These are phyloP conservation scores for Drosophila dives DNA, from an alignment of 2,888 invertebrate genomes.

Conservation along the genomic window DNA sequence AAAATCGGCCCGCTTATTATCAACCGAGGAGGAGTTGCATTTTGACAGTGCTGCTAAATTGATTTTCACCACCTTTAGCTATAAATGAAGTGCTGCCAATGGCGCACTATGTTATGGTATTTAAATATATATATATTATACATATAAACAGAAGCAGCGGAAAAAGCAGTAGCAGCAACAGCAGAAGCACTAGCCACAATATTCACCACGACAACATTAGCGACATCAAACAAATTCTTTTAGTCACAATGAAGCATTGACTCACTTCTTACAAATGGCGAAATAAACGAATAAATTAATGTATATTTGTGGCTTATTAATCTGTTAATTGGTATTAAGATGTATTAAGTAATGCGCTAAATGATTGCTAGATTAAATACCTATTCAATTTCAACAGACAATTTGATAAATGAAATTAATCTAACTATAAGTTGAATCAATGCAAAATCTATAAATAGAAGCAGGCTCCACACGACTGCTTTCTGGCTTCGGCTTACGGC, in stretches of 20 bases:
- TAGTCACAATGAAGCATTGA: slow-evolving; percentile 27
- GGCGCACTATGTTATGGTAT: slow-evolving; percentile 51
- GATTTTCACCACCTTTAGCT: slow-evolving; percentile 41
- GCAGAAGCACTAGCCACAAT: slow-evolving; percentile 1
- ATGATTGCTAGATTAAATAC: background rate
- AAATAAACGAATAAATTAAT: slow-evolving; percentile 46
- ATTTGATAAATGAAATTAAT: background rate
- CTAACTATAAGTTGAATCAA: background rate
- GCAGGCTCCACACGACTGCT: background rate
- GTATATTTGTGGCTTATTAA: background rate
- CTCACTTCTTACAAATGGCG: slow-evolving; percentile 36
- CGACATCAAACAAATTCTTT: slow-evolving; percentile 28
- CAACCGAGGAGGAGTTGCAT: slow-evolving; percentile 22
- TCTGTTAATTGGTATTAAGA: background rate
- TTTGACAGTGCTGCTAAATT: slow-evolving; percentile 38
- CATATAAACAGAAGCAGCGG: slow-evolving; percentile 9
- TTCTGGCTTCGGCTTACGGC: background rate
- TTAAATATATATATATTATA: slow-evolving; percentile 23
- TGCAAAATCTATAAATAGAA: background rate
- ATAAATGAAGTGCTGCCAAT: slow-evolving; percentile 44
- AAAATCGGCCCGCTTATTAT: slow-evolving; percentile 6
- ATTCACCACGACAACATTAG: background rate
- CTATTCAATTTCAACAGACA: background rate
- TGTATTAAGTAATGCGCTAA: background rate
- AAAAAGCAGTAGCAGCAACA: slow-evolving; percentile 3